phyloP scores from a whole-genome alignment of 2,113 vertebrate species.

The Paedocypris sp. region DNA sequence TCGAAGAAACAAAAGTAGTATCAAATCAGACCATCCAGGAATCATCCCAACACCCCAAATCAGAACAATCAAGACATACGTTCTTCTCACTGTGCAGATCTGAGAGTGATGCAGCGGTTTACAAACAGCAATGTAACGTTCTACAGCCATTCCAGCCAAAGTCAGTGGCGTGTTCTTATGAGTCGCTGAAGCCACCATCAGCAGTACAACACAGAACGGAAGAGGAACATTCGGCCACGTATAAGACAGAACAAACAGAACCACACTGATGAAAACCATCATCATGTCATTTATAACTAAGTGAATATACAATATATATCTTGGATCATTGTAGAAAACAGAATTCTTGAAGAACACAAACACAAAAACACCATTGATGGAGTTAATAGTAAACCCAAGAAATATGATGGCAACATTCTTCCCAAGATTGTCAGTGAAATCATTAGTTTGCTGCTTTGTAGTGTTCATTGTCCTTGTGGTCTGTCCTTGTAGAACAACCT shows the following conservation, averaged over 20 bases:
- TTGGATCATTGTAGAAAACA: conserved; percentile 40
- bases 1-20: conserved; percentile 38
- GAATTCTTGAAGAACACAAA: conserved; percentile 36
- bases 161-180: conserved; percentile 51
- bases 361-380: conserved; percentile 43
- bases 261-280: conserved; percentile 33
- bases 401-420: conserved; percentile 39
- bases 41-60: conserved; percentile 43
- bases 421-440: conserved; percentile 3
- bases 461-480: conserved; percentile 8
- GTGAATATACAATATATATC: conserved; percentile 52
- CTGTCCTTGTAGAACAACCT: no score
- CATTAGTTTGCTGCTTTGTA: neutral
- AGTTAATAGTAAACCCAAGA: conserved; percentile 33
- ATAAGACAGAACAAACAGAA: conserved; percentile 36
- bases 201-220: conserved; percentile 26
- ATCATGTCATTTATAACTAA: conserved; percentile 52
- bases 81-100: conserved; percentile 49
- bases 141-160: conserved; percentile 57
- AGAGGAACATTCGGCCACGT: neutral
- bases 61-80: conserved; percentile 33
- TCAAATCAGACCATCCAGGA: conserved; percentile 43
- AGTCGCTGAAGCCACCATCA: conserved; percentile 22
- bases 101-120: conserved; percentile 47
- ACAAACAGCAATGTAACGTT: conserved; percentile 57